phyloP scores from a whole-genome alignment of 2,888 invertebrate species.

The Cinara cedri region DNA sequence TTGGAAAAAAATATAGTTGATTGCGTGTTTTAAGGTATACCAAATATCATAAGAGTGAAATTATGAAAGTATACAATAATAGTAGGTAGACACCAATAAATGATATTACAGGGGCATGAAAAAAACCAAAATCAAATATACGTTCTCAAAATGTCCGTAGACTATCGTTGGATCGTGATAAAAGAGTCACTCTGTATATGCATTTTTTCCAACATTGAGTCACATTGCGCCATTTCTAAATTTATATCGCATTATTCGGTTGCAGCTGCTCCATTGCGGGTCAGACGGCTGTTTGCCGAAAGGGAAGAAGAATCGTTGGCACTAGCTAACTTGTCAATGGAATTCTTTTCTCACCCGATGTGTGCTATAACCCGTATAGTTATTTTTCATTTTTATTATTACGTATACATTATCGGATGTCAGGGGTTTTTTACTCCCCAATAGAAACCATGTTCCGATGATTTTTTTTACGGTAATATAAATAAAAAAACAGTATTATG shows the following conservation, averaged over 20 bases:
- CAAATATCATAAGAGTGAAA: no score
- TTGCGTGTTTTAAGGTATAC: no score
- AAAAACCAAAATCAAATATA: no score
- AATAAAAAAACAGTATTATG: background rate
- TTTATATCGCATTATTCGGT: background rate
- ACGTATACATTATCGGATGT: background rate
- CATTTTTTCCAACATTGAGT: conserved; percentile 12
- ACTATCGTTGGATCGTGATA: background rate
- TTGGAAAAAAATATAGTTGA: no score
- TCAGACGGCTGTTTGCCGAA: conserved; percentile 9
- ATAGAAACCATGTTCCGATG: no score
- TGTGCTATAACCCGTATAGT: no score
- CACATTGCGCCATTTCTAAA: background rate
- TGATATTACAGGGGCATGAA: no score
- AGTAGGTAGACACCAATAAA: no score
- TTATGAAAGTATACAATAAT: no score
- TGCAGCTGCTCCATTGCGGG: conserved; percentile 28
- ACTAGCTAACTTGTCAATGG: conserved; percentile 24
- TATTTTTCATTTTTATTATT: background rate
- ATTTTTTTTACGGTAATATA: background rate
- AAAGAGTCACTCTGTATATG: background rate
- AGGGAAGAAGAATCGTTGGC: conserved; percentile 15
- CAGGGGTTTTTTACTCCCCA: background rate
- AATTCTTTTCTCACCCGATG: conserved; percentile 2
- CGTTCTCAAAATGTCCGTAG: background rate